Evolutionary conservation across 2,888 invertebrate genomes (phyloP).

Genomic region (Andrena flavipes): DNA sequence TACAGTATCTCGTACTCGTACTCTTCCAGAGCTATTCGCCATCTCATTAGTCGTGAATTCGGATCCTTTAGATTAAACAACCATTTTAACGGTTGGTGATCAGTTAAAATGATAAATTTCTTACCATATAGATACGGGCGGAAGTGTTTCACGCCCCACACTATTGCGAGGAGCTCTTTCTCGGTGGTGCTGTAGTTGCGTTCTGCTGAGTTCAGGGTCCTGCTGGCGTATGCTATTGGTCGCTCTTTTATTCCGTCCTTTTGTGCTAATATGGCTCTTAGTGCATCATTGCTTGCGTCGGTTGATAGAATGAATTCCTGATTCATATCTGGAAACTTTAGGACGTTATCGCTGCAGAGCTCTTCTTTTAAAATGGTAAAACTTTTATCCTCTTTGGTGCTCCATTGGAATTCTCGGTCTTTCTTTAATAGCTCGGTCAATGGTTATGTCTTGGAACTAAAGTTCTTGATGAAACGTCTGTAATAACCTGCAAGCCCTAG

Average conservation of each 20-base stretch:
- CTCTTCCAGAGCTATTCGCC: background rate
- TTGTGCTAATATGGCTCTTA: background rate
- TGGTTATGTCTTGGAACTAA: conserved; percentile 4
- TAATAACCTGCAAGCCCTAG: conserved; percentile 39
- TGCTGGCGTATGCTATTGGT: background rate
- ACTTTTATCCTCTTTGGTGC: background rate
- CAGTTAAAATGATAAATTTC: conserved; percentile 6
- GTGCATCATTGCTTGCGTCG: background rate
- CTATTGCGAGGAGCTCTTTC: conserved; percentile 23
- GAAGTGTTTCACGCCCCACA: conserved; percentile 27
- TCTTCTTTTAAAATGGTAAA: background rate
- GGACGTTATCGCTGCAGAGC: background rate
- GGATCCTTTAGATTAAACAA: background rate
- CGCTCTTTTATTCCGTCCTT: background rate
- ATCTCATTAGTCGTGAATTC: background rate
- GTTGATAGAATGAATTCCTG: background rate
- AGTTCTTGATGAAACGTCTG: conserved; percentile 15
- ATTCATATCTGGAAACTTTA: background rate
- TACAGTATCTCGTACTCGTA: conserved; percentile 10
- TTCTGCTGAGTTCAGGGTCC: background rate
- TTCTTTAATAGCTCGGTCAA: background rate
- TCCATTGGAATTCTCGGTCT: background rate
- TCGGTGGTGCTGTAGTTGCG: conserved; percentile 16
- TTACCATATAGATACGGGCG: conserved; percentile 17
- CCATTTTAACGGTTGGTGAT: conserved; percentile 11